A percentile compares a stretch with the other conserved stretches of the same genome.
These are phyloP conservation scores for Eupithecia abbreviata DNA, from an alignment of 2,888 invertebrate genomes.

Conservation along the genomic window DNA sequence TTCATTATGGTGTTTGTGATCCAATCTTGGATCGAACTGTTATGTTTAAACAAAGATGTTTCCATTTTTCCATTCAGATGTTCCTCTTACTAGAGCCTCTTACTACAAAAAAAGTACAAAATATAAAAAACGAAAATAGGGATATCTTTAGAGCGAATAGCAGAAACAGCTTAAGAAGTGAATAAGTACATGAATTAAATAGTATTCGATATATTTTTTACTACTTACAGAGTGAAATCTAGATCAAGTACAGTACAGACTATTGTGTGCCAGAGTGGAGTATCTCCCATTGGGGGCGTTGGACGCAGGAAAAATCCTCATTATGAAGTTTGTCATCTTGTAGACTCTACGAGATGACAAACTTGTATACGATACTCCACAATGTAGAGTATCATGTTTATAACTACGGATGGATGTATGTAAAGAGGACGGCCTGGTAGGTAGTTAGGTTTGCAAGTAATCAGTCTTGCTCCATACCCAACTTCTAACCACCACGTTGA, in stretches of 20 bases:
- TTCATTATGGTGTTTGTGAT: background rate
- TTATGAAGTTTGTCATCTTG: background rate
- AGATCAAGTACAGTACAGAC: background rate
- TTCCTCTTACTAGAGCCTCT: no score
- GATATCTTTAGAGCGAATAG: background rate
- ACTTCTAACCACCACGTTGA: slow-evolving; percentile 20
- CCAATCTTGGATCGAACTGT: background rate
- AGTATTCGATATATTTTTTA: background rate
- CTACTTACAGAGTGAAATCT: background rate
- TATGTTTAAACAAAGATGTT: background rate
- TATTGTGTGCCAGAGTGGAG: background rate
- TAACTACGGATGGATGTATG: background rate
- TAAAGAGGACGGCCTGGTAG: background rate
- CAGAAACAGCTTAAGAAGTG: background rate
- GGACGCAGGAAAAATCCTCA: background rate
- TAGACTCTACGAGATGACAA: no score
- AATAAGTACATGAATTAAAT: background rate
- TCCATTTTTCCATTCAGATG: no score
- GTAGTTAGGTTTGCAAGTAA: slow-evolving; percentile 5
- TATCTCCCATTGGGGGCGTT: background rate
- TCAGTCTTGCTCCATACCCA: slow-evolving; percentile 10
- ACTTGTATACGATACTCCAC: no score
- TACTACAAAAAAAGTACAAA: no score
- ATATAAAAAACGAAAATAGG: no score
- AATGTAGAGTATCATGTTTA: background rate